Evolutionary conservation across 2,113 vertebrate species (phyloP).

Genomic region (Vulpes vulpes): DNA sequence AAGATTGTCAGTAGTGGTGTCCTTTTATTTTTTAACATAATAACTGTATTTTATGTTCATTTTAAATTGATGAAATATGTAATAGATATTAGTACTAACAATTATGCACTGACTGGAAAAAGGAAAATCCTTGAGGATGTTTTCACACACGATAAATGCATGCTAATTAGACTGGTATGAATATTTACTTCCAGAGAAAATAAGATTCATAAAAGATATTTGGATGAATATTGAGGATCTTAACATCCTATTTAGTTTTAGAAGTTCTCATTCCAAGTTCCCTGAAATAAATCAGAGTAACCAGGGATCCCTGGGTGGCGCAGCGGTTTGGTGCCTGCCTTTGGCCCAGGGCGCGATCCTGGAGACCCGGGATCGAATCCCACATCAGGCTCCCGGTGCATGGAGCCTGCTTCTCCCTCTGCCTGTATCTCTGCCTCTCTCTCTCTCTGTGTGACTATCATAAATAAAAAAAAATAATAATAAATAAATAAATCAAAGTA

Average conservation of each 20-base stretch:
- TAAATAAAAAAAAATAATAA: no score
- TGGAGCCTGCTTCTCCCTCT: no score
- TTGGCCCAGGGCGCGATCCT: no score
- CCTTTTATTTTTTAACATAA: constrained; percentile 73
- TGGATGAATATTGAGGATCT: constrained; percentile 56
- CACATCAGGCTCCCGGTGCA: no score
- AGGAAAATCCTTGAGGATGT: constrained; percentile 81
- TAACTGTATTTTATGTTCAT: constrained; percentile 83
- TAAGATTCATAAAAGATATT: constrained; percentile 7
- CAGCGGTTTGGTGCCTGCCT: no score
- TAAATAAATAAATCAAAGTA: constrained; percentile 48
- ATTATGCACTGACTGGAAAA: constrained; percentile 79
- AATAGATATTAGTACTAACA: constrained; percentile 79
- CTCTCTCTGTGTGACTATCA: no score
- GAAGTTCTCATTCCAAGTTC: constrained; percentile 42
- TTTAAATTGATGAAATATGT: constrained; percentile 87
- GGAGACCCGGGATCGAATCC: no score
- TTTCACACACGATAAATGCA: constrained; percentile 80
- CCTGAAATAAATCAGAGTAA: not conserved
- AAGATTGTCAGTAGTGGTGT: constrained; percentile 63
- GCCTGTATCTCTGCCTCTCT: no score
- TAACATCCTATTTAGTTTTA: constrained; percentile 47
- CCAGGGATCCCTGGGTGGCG: no score
- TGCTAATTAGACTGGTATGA: constrained; percentile 61
- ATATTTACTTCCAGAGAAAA: constrained; percentile 65